A percentile compares a stretch with the other conserved stretches of the same genome.
Conservation (phyloP, 2,113 vertebrate species). For the Regulus satrapa region DNA sequence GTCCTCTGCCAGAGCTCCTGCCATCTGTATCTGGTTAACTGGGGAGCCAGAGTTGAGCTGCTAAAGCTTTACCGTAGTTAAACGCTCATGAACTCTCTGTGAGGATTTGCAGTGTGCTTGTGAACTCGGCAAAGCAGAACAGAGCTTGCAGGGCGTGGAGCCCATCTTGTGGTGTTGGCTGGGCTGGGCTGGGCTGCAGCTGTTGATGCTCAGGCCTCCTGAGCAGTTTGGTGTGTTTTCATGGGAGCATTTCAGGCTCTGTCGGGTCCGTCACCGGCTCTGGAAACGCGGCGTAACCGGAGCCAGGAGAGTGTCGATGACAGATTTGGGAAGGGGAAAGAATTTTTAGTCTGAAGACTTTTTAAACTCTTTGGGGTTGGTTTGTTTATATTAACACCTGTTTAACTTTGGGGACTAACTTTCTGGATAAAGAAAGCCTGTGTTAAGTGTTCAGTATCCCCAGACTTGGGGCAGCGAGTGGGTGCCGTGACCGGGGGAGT, state of each 20-base stretch:
- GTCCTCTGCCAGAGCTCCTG: background rate
- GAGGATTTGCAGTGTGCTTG: background rate
- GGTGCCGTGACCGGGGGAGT: background rate
- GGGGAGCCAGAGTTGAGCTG: background rate
- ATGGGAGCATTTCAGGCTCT: background rate
- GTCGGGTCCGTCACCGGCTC: background rate
- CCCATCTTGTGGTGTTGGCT: background rate
- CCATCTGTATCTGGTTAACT: background rate
- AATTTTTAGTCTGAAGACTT: constrained; percentile 46
- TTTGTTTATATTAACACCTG: constrained; percentile 66
- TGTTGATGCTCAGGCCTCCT: background rate
- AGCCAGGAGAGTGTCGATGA: constrained; percentile 16
- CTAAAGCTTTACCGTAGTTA: background rate
- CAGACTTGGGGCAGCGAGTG: background rate
- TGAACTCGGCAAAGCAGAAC: background rate
- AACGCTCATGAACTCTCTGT: background rate
- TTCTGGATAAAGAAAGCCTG: constrained; percentile 47
- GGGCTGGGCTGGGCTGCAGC: background rate
- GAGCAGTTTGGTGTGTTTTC: background rate
- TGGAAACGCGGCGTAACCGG: background rate
- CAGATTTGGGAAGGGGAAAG: constrained; percentile 48
- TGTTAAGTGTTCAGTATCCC: background rate
- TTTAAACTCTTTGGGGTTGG: constrained; percentile 41
- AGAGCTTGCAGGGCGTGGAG: background rate
- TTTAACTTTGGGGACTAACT: constrained; percentile 44